Evolutionary conservation across 2,888 invertebrate species (phyloP), one percentile per base, ranked within the genome.

Genomic region (Cheilosia pagana): DNA sequence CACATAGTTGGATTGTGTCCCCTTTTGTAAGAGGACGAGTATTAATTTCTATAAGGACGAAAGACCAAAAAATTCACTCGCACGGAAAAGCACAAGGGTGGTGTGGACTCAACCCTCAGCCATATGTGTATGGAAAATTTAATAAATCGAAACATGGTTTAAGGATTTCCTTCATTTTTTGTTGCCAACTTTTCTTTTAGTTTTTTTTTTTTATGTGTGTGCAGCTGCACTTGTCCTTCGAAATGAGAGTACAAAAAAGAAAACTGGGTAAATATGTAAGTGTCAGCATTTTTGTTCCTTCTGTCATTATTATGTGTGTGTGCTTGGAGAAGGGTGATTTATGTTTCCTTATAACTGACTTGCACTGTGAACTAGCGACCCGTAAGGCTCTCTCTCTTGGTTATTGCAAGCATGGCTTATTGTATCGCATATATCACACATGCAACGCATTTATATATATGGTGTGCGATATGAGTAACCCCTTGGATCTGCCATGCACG

Each of bases 61-160:
- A 63, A 68, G 68, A 79, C 83, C 65, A 67, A 81, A 75, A 75
- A 81, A 81, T 76, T 67, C 71, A 81, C 57, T 76, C 81, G 55
- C 48, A 76, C 67, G 81, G 75, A 85, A 81, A 85, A 85, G 68
- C 79, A 79, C 53, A 25, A 19, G 41, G 59, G 43, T 60, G 65
- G 59, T 35, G 59, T 35, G 25, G 16, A 57, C n/a, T 39, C 41
- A 50, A 35, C 57, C 39, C 70, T 52, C 43, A 1, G 23, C 35
- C 78, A 12, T n/a, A n/a, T n/a, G n/a, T 21, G 12, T 5, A 14
- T 8, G 10, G 28, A 81, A 81, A 81, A 85, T 85, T 85, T 85
- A 81, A 85, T 85, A 85, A 85, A 85, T 85, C 76, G 85, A 85
- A 85, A 81, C 81, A 81, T 81, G 85, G 81, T 85, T 85, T 81